These are phyloP conservation scores for Gnatocerus cornutus DNA, from an alignment of 2,888 invertebrate genomes.

Conservation along the genomic window DNA sequence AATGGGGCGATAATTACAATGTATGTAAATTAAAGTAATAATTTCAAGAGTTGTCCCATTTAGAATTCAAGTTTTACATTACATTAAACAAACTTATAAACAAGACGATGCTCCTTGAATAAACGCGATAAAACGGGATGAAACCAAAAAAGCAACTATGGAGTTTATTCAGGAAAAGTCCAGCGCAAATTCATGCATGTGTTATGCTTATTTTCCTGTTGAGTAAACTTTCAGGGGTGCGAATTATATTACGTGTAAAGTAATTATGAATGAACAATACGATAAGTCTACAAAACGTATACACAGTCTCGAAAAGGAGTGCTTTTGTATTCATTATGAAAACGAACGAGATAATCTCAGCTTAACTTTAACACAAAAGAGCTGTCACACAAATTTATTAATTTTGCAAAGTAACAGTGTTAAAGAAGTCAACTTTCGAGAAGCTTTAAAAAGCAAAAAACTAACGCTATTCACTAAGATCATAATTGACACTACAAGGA, in stretches of 20 bases:
- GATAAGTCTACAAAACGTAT: slow-evolving; percentile 29
- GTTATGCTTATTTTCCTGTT: slow-evolving; percentile 10
- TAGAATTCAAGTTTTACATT: too few species aligned
- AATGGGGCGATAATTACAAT: too few species aligned
- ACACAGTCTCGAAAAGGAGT: slow-evolving; percentile 29
- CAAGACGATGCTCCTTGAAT: too few species aligned
- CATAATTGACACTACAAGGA: background rate
- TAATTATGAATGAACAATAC: slow-evolving; percentile 41
- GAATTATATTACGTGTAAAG: slow-evolving; percentile 31
- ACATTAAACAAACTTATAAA: too few species aligned
- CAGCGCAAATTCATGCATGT: slow-evolving; percentile 3
- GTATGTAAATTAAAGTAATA: too few species aligned
- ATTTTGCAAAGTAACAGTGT: slow-evolving; percentile 27
- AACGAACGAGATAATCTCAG: slow-evolving; percentile 38
- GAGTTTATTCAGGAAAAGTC: slow-evolving; percentile 1
- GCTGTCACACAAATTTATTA: slow-evolving; percentile 41
- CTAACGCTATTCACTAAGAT: background rate
- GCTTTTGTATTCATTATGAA: slow-evolving; percentile 39
- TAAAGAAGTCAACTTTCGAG: slow-evolving; percentile 21
- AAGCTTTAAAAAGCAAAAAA: background rate
- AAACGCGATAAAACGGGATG: too few species aligned
- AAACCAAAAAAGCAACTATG: too few species aligned
- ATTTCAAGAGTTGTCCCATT: too few species aligned
- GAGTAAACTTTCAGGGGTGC: slow-evolving; percentile 13
- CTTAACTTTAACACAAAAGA: slow-evolving; percentile 41